These are phyloP conservation scores for Dissostichus mawsoni DNA, from an alignment of 2,113 vertebrate genomes.

Conservation along the genomic window DNA sequence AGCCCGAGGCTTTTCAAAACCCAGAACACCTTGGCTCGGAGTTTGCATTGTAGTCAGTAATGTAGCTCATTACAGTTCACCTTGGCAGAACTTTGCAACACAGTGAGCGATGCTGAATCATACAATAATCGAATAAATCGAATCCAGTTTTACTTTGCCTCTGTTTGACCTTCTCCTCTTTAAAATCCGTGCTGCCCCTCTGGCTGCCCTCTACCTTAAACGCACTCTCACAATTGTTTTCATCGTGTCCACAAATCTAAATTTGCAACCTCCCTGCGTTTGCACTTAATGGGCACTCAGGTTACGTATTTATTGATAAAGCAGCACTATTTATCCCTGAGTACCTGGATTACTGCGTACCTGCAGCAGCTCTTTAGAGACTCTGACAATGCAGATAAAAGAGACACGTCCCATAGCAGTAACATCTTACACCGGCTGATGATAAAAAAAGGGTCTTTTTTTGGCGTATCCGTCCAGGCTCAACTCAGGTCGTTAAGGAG, in stretches of 20 bases:
- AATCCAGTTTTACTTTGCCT: constrained; percentile 49
- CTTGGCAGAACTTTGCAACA: constrained; percentile 66
- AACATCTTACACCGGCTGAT: constrained; percentile 40
- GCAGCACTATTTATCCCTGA: constrained; percentile 72
- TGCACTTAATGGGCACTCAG: constrained; percentile 71
- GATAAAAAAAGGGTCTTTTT: constrained; percentile 44
- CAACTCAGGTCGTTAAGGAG: constrained; percentile 77
- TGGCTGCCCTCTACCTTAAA: constrained; percentile 44
- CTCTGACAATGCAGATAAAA: constrained; percentile 61
- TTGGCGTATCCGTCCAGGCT: constrained; percentile 53
- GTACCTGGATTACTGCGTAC: constrained; percentile 69
- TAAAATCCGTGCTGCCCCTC: constrained; percentile 26
- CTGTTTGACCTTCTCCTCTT: constrained; percentile 42
- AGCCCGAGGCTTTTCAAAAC: constrained; percentile 44
- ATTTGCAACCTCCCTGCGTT: constrained; percentile 66
- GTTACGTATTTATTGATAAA: constrained; percentile 79
- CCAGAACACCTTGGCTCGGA: constrained; percentile 52
- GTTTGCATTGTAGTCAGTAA: constrained; percentile 44
- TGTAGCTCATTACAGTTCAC: constrained; percentile 71
- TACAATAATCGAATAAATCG: constrained; percentile 37
- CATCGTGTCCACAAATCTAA: constrained; percentile 72
- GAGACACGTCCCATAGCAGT: constrained; percentile 21
- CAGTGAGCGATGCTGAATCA: constrained; percentile 56
- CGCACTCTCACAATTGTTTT: constrained; percentile 35
- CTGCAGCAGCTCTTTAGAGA: constrained; percentile 68